A percentile compares a stretch with the other conserved stretches of the same genome.
Evolutionary conservation across 2,113 vertebrate species (phyloP).

Genomic region (Sterrhoptilus dennistouni): DNA sequence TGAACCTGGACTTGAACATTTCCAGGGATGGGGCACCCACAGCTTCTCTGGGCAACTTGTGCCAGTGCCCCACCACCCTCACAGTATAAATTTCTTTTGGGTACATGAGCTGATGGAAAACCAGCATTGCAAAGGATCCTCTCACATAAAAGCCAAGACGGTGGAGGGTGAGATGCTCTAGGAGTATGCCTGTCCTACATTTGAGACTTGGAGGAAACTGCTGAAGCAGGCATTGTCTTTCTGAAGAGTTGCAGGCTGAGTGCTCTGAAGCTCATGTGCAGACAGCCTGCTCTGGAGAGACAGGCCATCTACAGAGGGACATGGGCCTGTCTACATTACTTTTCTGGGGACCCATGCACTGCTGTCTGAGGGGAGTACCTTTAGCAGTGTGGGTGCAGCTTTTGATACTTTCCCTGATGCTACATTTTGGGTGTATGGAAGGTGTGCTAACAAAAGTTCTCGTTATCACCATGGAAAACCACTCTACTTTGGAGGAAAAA

Average conservation of each 20-base stretch:
- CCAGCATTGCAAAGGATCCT: not conserved
- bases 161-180: not conserved
- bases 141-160: not conserved
- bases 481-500: not conserved
- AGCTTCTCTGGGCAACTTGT: not conserved
- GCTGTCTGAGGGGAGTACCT: not conserved
- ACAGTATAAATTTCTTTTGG: not conserved
- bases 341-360: too few relatives aligned
- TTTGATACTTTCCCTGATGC: not conserved
- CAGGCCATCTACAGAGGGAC: not conserved
- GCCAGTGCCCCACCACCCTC: too few relatives aligned
- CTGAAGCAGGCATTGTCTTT: not conserved
- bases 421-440: not conserved
- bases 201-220: not conserved
- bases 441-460: not conserved
- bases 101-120: not conserved
- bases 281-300: not conserved
- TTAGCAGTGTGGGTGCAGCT: not conserved
- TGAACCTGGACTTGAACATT: not conserved
- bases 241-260: not conserved
- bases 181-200: not conserved
- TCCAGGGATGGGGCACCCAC: not conserved
- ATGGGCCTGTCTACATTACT: not conserved
- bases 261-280: accelerated
- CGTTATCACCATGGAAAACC: not conserved